Conservation (phyloP, 1,140 invertebrate genomes). For the Brachionus rotundiformis region DNA sequence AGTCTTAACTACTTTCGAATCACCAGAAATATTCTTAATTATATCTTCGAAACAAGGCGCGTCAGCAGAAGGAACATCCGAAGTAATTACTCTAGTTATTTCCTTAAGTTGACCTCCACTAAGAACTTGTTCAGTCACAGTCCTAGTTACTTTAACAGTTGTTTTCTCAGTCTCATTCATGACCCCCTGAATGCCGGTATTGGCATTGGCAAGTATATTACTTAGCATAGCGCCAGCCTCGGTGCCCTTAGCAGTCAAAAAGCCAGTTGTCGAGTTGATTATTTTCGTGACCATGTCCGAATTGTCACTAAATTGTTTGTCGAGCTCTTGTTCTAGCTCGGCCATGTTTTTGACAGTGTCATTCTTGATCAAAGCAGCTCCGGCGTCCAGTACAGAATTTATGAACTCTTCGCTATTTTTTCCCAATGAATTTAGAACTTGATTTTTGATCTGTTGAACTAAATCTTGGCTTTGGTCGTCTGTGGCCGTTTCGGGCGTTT, state of each 20-base stretch:
- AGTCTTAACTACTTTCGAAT: not conserved
- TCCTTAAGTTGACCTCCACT: constrained; percentile 24
- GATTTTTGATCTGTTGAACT: constrained; percentile 19
- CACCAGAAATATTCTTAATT: not conserved
- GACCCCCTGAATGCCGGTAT: constrained; percentile 12
- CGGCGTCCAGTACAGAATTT: not conserved
- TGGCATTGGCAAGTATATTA: constrained; percentile 25
- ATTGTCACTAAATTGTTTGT: not conserved
- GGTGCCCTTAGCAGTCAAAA: constrained; percentile 45
- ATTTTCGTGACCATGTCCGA: constrained; percentile 1
- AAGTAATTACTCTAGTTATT: constrained; percentile 1
- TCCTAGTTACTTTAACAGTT: constrained; percentile 36
- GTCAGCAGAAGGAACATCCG: not conserved
- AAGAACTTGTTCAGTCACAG: constrained; percentile 33
- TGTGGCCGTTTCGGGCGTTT: not conserved
- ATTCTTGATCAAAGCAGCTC: not conserved
- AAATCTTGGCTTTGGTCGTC: constrained; percentile 17
- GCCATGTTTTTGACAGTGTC: not conserved
- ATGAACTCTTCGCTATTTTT: not conserved
- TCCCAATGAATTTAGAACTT: constrained; percentile 9
- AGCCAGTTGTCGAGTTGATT: constrained; percentile 30
- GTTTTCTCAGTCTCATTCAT: constrained; percentile 51
- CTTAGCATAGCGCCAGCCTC: constrained; percentile 32
- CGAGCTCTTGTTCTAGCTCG: not conserved
- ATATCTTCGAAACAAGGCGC: not conserved